A percentile compares a stretch with the other conserved stretches of the same genome.
Evolutionary conservation across 2,113 vertebrate genomes (phyloP).

Genomic region (Pachyramphus minor): DNA sequence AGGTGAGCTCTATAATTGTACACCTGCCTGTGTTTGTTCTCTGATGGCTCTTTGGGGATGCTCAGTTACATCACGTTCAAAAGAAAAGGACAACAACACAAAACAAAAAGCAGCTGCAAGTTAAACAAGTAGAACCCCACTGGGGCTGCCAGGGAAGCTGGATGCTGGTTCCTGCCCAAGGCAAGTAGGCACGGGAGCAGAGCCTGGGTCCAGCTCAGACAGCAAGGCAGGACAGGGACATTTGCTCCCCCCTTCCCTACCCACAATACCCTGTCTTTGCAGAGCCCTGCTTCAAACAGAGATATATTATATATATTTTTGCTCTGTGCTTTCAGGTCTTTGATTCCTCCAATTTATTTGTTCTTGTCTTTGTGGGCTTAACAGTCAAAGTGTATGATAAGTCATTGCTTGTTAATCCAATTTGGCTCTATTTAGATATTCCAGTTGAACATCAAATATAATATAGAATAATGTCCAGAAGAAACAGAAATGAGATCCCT

Average conservation of each 20-base stretch:
- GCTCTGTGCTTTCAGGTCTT: background rate
- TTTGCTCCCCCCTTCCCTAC: background rate
- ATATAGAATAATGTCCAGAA: slow-evolving; percentile 2
- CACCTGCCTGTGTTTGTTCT: slow-evolving; percentile 17
- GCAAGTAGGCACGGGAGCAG: background rate
- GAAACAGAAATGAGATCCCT: background rate
- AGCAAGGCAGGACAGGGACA: background rate
- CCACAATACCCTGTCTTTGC: background rate
- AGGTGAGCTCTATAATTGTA: slow-evolving; percentile 16
- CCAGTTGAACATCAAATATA: slow-evolving; percentile 25
- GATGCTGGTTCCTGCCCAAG: background rate
- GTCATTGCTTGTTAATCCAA: slow-evolving; percentile 53
- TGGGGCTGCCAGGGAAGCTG: background rate
- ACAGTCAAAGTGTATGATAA: slow-evolving; percentile 5
- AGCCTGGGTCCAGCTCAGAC: fast-evolving
- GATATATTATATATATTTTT: background rate
- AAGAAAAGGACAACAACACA: slow-evolving; percentile 3
- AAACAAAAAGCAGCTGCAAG: slow-evolving; percentile 20
- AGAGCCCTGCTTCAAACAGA: background rate
- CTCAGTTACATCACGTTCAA: background rate
- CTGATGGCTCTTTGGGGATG: background rate
- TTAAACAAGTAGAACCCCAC: background rate
- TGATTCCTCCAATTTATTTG: slow-evolving; percentile 49
- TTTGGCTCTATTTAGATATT: slow-evolving; percentile 40
- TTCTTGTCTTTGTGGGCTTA: slow-evolving; percentile 42